These are phyloP conservation scores for Brenthis hecate DNA, from an alignment of 2,888 invertebrate species.

Conservation along the genomic window DNA sequence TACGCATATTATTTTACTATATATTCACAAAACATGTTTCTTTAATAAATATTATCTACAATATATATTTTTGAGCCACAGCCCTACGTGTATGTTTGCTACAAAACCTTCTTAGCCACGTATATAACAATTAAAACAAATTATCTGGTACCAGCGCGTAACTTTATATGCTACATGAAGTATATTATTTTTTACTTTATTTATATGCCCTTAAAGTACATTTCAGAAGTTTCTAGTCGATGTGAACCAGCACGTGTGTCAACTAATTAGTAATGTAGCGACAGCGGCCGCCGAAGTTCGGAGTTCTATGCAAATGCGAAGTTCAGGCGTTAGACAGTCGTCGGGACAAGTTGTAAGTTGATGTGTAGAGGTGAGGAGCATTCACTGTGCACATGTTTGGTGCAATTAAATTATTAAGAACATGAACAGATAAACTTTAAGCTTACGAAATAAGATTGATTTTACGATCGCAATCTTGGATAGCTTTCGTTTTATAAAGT, in stretches of 20 bases:
- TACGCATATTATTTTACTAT: no score
- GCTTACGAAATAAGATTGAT: no score
- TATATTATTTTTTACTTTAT: background rate
- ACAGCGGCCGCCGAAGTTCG: background rate
- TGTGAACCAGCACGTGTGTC: constrained; percentile 20
- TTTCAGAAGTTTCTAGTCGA: background rate
- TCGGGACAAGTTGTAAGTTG: background rate
- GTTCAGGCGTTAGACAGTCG: background rate
- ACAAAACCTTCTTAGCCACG: background rate
- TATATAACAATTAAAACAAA: background rate
- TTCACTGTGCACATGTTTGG: background rate
- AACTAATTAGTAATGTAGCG: constrained; percentile 23
- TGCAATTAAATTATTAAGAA: background rate
- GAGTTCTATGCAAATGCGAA: constrained; percentile 8
- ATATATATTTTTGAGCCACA: no score
- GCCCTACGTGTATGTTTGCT: background rate
- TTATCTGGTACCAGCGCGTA: background rate
- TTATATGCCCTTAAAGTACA: background rate
- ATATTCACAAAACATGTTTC: no score
- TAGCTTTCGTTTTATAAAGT: no score
- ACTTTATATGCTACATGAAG: background rate
- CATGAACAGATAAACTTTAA: no score
- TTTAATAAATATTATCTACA: no score
- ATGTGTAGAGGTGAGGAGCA: background rate
- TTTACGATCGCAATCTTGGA: no score